Percentiles rank a stretch among this genome's conserved stretches.
These are phyloP conservation scores for Eupithecia dodoneata DNA, from an alignment of 2,888 invertebrate genomes.

Conservation along the genomic window DNA sequence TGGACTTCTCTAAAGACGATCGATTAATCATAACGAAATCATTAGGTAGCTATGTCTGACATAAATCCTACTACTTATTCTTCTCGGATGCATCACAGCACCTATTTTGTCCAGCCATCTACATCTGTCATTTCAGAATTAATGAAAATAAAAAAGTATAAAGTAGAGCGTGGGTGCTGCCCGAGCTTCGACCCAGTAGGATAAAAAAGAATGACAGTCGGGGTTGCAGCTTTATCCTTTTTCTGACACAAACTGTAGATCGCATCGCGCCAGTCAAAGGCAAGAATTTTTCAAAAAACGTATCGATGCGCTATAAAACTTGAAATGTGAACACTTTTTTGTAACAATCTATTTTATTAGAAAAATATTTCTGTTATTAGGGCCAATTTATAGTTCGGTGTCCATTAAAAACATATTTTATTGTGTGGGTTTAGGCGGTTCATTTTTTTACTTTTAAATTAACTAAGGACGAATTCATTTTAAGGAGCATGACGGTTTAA, in stretches of 20 bases:
- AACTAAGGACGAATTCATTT: conserved; percentile 63
- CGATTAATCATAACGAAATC: conserved; percentile 27
- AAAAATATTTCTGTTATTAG: conserved; percentile 81
- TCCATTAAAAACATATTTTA: conserved; percentile 79
- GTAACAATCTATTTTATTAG: conserved; percentile 63
- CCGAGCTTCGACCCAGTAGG: conserved; percentile 33
- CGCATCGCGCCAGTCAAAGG: conserved; percentile 73
- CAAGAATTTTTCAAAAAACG: conserved; percentile 65
- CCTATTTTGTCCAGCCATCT: conserved; percentile 60
- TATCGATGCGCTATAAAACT: conserved; percentile 75
- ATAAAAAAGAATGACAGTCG: conserved; percentile 70
- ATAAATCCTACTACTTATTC: conserved; percentile 36
- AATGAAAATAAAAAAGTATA: conserved; percentile 63
- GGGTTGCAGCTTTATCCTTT: conserved; percentile 75
- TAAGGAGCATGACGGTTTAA: conserved; percentile 44
- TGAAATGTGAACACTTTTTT: conserved; percentile 75
- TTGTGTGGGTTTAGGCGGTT: conserved; percentile 72
- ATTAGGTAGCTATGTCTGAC: conserved; percentile 19
- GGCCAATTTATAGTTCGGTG: conserved; percentile 73
- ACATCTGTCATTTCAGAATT: conserved; percentile 78
- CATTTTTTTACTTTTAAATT: conserved; percentile 64
- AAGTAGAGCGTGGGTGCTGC: conserved; percentile 43
- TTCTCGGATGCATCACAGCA: conserved; percentile 57
- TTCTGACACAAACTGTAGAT: conserved; percentile 79
- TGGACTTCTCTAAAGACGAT: neutral